phyloP scores from a whole-genome alignment of 1,140 invertebrate species.

The Magallana angulata region DNA sequence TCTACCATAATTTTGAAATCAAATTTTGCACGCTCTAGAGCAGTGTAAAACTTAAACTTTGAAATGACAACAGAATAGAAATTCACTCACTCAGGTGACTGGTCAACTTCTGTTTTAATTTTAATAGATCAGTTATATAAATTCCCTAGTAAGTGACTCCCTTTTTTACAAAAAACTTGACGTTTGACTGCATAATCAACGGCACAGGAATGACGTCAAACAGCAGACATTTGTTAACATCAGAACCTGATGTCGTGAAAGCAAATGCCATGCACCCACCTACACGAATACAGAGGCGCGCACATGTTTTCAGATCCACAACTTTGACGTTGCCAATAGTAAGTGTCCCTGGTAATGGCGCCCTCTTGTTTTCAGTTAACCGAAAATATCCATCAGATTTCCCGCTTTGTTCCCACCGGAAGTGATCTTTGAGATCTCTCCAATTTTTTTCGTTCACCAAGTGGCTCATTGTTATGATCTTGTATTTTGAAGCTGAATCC shows the following conservation, averaged over 20 bases:
- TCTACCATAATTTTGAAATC: no score
- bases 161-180: neutral
- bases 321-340: slow-evolving; percentile 34
- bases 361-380: neutral
- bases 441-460: slow-evolving; percentile 40
- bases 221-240: neutral
- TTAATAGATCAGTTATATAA: no score
- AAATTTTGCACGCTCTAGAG: no score
- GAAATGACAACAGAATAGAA: no score
- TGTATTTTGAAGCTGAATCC: neutral
- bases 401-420: slow-evolving; percentile 25
- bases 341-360: neutral
- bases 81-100: no score
- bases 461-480: slow-evolving; percentile 25
- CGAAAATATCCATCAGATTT: slow-evolving; percentile 30
- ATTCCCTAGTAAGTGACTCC: no score
- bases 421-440: slow-evolving; percentile 14
- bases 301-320: slow-evolving; percentile 25
- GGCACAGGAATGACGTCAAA: neutral
- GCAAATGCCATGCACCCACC: slow-evolving; percentile 42
- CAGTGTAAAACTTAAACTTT: no score
- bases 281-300: slow-evolving; percentile 39
- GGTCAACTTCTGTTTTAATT: no score
- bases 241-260: slow-evolving; percentile 5
- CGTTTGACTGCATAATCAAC: neutral